A percentile compares a stretch with the other conserved stretches of the same genome.
These are phyloP conservation scores for Galerucella calmariensis DNA, from an alignment of 2,888 invertebrate genomes.

Conservation along the genomic window DNA sequence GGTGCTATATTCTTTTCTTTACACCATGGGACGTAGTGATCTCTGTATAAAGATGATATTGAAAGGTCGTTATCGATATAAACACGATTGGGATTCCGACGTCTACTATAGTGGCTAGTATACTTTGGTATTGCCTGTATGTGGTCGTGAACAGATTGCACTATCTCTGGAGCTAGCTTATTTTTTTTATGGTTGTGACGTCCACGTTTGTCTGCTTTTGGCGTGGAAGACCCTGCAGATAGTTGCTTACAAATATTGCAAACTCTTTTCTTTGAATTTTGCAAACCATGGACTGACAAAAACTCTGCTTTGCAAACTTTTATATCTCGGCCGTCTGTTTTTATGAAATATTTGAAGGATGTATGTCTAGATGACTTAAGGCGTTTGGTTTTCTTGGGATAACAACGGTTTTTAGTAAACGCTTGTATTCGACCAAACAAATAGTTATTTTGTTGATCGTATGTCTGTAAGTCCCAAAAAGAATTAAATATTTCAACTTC, in stretches of 20 bases:
- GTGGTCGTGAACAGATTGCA: not conserved
- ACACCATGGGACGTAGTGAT: conserved; percentile 42
- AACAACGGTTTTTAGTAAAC: conserved; percentile 31
- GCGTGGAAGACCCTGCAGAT: not conserved
- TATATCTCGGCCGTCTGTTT: conserved; percentile 33
- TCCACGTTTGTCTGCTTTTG: not conserved
- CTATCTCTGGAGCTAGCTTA: conserved; percentile 17
- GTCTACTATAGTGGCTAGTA: conserved; percentile 39
- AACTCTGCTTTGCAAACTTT: conserved; percentile 34
- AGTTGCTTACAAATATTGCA: not conserved
- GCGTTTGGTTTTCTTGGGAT: conserved; percentile 41
- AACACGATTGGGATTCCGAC: conserved; percentile 37
- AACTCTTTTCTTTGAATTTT: not conserved
- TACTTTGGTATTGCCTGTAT: conserved; percentile 40
- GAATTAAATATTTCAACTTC: conserved; percentile 3
- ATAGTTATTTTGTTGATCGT: conserved; percentile 13
- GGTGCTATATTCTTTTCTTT: conserved; percentile 34
- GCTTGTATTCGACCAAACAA: conserved; percentile 35
- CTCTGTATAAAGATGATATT: conserved; percentile 41
- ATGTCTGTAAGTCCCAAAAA: conserved; percentile 17
- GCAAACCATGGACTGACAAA: conserved; percentile 24
- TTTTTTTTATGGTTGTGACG: conserved; percentile 28
- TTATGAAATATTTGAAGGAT: conserved; percentile 36
- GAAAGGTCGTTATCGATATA: conserved; percentile 41
- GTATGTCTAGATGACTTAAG: conserved; percentile 30